Percentiles rank a stretch among this genome's conserved stretches.
phyloP scores from a whole-genome alignment of 2,888 invertebrate species.

The Rotaria socialis region DNA sequence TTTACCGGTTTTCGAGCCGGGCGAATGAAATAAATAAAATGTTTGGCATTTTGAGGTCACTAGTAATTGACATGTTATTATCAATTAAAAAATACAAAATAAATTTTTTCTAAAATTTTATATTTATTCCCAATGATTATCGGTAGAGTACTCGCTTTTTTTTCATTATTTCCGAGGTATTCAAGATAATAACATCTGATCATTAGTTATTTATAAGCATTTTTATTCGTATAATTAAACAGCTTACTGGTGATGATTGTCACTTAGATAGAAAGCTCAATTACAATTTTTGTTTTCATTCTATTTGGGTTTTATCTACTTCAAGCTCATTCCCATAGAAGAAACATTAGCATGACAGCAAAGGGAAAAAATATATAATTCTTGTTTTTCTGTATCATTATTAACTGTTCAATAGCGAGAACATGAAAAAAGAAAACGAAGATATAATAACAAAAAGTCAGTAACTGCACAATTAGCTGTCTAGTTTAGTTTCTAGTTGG shows the following conservation, averaged over 20 bases:
- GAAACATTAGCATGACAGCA: too few relatives aligned
- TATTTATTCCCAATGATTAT: too few relatives aligned
- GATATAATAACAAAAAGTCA: not conserved
- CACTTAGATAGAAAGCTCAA: not conserved
- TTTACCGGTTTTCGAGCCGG: not conserved
- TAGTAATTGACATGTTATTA: not conserved
- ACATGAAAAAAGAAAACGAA: not conserved
- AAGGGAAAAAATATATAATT: not conserved
- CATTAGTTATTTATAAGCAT: too few relatives aligned
- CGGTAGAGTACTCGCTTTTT: too few relatives aligned
- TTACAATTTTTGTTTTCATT: too few relatives aligned
- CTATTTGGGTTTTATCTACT: too few relatives aligned
- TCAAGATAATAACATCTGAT: too few relatives aligned
- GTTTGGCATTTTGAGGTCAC: not conserved
- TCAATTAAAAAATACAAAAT: too few relatives aligned
- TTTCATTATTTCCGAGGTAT: too few relatives aligned
- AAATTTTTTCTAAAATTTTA: too few relatives aligned
- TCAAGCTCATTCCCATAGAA: too few relatives aligned
- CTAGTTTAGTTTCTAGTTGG: not conserved
- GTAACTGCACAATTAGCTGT: not conserved
- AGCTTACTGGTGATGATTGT: not conserved
- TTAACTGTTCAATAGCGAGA: conserved; percentile 29
- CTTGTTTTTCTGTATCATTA: not conserved
- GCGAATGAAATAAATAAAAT: not conserved
- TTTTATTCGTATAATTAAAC: too few relatives aligned